Evolutionary conservation across 2,113 vertebrate genomes (phyloP), one percentile per base, ranked within the genome.

Genomic region (Porphyrio hochstetteri): DNA sequence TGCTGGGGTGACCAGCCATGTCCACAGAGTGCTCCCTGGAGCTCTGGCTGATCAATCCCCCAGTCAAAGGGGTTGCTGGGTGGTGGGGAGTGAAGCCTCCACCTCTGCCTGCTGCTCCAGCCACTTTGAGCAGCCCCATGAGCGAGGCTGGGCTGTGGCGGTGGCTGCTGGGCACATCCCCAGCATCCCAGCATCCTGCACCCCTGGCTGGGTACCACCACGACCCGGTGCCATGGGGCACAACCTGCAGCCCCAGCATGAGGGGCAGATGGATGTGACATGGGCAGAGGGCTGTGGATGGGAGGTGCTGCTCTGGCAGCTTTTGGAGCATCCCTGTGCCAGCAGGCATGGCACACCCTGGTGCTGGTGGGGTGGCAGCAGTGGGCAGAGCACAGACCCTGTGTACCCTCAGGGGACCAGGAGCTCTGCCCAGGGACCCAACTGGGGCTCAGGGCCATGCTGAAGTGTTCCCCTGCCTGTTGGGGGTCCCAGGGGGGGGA

Each of bases 351-450:
- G 52, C 40, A 46, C 19, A 7, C 23, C 31, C 0, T 0, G 16
- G 9, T 61, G 52, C 77, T 57, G 5, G 40, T 15, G 40, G 46
- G 67, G 76, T 3, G 5, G 19, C 52, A 28, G 68, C 9, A 42
- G 35, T 2, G 3, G 59, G 40, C 78, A 84, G 82, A 81, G 42
- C 57, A 50, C 31, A 17, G 53, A 24, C 36, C 13, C 68, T 15
- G 2, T 0, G 0, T 69, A n/a, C 55, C 60, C 65, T 28, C 1
- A 0, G 15, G 35, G 46, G 19, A 10, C 27, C 1, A 0, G 52
- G 29, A 74, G 13, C 36, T 53, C 33, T 90, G 19, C 40, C 52
- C 2, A 1, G 29, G 63, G 19, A 59, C 18, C 6, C 0, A 0
- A 12, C 50, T 44, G 29, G 27, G 50, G 27, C 36, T 83, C 46